Evolutionary conservation across 2,797 vertebrate genomes (phyloP).

Genomic region (Coranthus polyacanthus): DNA sequence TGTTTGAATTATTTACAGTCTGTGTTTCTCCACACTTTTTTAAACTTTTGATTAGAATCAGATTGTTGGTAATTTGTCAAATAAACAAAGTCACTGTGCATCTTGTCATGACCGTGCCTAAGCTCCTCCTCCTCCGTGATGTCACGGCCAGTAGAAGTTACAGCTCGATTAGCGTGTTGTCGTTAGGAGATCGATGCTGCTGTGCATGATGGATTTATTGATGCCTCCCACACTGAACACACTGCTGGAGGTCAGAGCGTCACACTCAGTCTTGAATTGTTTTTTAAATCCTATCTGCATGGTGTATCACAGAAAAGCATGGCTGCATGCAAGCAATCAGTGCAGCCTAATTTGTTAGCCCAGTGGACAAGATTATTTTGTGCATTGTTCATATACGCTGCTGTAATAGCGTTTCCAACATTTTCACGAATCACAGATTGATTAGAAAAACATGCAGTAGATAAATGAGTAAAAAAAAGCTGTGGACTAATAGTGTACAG

Average conservation of each 20-base stretch:
- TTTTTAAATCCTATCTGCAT: conserved; percentile 48
- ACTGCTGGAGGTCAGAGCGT: conserved; percentile 14
- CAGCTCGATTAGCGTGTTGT: not conserved
- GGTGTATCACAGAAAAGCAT: conserved; percentile 33
- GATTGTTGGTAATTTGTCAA: too few species aligned
- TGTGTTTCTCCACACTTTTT: too few species aligned
- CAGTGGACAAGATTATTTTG: conserved; percentile 41
- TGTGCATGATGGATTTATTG: conserved; percentile 25
- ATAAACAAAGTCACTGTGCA: too few species aligned
- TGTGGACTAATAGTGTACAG: conserved; percentile 58
- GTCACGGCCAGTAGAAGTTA: too few species aligned
- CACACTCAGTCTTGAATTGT: conserved; percentile 18
- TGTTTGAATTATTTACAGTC: too few species aligned
- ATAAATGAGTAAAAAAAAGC: conserved; percentile 59
- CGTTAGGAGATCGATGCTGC: conserved; percentile 3
- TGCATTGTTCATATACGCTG: conserved; percentile 19
- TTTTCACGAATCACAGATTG: conserved; percentile 40
- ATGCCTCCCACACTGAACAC: conserved; percentile 23
- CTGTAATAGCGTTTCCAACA: conserved; percentile 14
- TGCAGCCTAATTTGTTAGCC: conserved; percentile 42
- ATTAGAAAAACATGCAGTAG: conserved; percentile 49
- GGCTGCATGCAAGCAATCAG: conserved; percentile 45
- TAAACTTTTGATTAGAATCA: too few species aligned
- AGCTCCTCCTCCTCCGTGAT: too few species aligned
- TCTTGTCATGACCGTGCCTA: too few species aligned